Conservation (phyloP, 2,888 invertebrate genomes). For the Aleiodes testaceus region DNA sequence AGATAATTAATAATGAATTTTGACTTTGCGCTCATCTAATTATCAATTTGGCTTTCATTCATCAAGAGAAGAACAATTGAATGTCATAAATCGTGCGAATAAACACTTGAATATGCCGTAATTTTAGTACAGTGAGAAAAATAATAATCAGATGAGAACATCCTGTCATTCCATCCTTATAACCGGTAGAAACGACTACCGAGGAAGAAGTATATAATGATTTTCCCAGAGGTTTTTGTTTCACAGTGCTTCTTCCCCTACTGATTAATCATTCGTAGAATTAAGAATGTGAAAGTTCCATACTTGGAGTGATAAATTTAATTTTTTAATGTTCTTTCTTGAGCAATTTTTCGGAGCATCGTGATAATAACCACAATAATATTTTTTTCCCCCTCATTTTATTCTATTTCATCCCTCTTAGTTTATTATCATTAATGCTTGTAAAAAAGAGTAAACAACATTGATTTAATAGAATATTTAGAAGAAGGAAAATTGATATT, state of each 20-base stretch:
- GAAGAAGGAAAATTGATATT: conserved; percentile 33
- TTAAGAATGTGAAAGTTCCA: no score
- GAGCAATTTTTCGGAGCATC: no score
- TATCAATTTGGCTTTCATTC: conserved; percentile 4
- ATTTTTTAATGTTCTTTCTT: no score
- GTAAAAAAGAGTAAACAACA: no score
- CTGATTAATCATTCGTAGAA: no score
- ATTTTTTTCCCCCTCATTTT: no score
- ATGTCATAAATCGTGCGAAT: neutral
- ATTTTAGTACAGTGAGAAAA: neutral
- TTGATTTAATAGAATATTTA: neutral
- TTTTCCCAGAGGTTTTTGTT: conserved; percentile 19
- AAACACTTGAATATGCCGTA: neutral
- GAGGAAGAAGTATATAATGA: neutral
- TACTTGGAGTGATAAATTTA: no score
- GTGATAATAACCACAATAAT: no score
- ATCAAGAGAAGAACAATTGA: neutral
- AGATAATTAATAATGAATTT: neutral
- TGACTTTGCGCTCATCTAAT: conserved; percentile 4
- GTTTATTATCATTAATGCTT: no score
- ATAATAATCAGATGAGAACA: neutral
- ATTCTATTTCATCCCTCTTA: no score
- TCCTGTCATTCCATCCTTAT: no score
- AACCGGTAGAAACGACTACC: no score
- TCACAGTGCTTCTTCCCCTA: neutral